Percentiles rank a stretch among this genome's conserved stretches.
phyloP scores from a whole-genome alignment of 2,113 vertebrate species.

The Saguinus midas region DNA sequence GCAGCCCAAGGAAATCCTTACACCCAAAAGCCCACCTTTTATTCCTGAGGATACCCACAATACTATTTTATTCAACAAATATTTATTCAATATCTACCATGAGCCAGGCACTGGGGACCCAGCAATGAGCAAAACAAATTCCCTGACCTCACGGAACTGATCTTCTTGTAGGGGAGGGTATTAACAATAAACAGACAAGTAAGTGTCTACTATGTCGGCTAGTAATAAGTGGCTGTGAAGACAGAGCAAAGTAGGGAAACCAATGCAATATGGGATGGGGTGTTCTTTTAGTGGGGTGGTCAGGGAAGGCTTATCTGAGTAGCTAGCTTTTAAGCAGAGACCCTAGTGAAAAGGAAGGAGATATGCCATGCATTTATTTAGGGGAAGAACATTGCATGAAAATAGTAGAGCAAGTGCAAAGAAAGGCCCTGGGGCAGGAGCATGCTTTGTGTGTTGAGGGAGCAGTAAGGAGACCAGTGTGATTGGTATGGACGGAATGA shows the following conservation, averaged over 20 bases:
- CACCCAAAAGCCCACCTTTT: not conserved
- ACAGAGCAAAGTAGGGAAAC: not conserved
- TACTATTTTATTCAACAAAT: not conserved
- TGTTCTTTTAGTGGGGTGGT: not conserved
- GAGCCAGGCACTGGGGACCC: not conserved
- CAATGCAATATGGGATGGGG: not conserved
- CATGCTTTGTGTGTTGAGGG: not conserved
- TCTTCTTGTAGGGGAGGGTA: not conserved
- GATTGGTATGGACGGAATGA: not conserved
- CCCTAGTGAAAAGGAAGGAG: not conserved
- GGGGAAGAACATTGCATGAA: not conserved
- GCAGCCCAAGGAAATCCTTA: not conserved
- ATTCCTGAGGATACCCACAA: not conserved
- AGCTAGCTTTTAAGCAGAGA: not conserved
- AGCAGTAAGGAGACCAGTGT: not conserved
- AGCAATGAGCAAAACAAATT: not conserved
- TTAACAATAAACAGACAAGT: not conserved
- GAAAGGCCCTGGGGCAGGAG: not conserved
- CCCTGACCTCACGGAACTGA: not conserved
- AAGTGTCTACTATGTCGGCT: not conserved
- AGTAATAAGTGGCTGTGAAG: not conserved
- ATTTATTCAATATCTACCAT: not conserved
- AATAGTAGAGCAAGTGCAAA: not conserved
- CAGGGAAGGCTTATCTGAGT: not conserved
- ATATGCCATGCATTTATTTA: not conserved